phyloP scores from a whole-genome alignment of 2,797 vertebrate species.

The Karalla daura region DNA sequence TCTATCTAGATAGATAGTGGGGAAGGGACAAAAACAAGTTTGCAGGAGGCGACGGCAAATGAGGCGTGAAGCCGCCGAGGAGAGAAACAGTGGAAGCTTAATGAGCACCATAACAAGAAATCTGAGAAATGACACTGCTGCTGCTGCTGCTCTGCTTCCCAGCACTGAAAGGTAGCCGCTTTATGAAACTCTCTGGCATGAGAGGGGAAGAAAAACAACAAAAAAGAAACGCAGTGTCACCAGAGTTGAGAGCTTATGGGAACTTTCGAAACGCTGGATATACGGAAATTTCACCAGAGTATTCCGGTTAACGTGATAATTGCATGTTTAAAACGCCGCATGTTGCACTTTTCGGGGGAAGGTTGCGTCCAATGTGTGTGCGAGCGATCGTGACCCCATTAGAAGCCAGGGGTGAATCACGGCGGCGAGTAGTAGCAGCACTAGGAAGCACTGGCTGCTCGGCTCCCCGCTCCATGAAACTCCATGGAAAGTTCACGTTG shows the following conservation, averaged over 20 bases:
- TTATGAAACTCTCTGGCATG: too few relatives aligned
- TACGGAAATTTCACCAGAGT: constrained; percentile 46
- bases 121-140: background rate
- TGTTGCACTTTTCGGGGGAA: constrained; percentile 46
- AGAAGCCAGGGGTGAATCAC: constrained; percentile 50
- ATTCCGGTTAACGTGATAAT: constrained; percentile 45
- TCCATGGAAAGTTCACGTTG: constrained; percentile 70
- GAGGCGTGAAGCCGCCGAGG: too few relatives aligned
- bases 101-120: background rate
- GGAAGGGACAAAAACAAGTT: too few relatives aligned
- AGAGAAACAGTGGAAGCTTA: background rate
- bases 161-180: constrained; percentile 5
- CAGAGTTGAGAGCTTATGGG: constrained; percentile 22
- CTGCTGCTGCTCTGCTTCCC: background rate
- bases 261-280: constrained; percentile 31
- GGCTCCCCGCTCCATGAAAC: too few relatives aligned
- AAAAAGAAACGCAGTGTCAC: constrained; percentile 27
- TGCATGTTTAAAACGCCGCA: constrained; percentile 38
- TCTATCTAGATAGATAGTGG: too few relatives aligned
- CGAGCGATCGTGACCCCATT: constrained; percentile 43
- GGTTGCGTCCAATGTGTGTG: constrained; percentile 25
- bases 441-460: constrained; percentile 23
- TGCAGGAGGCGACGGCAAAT: too few relatives aligned
- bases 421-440: constrained; percentile 33
- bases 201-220: constrained; percentile 3